Percentiles rank a stretch among this genome's conserved stretches.
phyloP scores from a whole-genome alignment of 2,797 vertebrate genomes.

The Caiman crocodilus region DNA sequence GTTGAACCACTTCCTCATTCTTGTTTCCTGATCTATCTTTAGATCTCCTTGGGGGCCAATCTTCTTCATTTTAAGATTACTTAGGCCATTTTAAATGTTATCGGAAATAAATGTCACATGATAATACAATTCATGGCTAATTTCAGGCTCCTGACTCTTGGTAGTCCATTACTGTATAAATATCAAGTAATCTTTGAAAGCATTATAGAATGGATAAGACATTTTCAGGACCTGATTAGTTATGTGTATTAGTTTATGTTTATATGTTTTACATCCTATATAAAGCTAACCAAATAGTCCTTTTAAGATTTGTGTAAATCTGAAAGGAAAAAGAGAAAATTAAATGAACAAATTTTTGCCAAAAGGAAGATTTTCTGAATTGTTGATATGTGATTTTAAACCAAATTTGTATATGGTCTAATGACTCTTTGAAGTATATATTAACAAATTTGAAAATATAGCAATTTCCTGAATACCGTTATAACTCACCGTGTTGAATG shows the following conservation, averaged over 20 bases:
- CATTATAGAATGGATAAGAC: not conserved
- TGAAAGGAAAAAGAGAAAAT: not conserved
- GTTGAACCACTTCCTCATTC: not conserved
- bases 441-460: constrained; percentile 20
- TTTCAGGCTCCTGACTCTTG: constrained; percentile 14
- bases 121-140: not conserved
- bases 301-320: not conserved
- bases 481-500: not conserved
- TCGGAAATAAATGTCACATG: constrained; percentile 12
- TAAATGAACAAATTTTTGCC: not conserved
- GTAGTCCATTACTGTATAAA: not conserved
- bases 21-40: too few species aligned
- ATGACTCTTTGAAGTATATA: not conserved
- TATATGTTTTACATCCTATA: not conserved
- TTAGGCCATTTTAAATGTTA: not conserved
- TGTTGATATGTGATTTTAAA: not conserved
- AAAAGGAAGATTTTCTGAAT: not conserved
- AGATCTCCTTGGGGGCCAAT: too few species aligned
- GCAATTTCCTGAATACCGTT: not conserved
- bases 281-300: not conserved
- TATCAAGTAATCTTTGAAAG: not conserved
- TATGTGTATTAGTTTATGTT: not conserved
- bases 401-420: not conserved
- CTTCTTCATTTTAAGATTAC: not conserved
- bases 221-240: not conserved